Percentiles rank a stretch among this genome's conserved stretches.
Evolutionary conservation across 2,113 vertebrate genomes (phyloP).

Genomic region (Prunella fulvescens): DNA sequence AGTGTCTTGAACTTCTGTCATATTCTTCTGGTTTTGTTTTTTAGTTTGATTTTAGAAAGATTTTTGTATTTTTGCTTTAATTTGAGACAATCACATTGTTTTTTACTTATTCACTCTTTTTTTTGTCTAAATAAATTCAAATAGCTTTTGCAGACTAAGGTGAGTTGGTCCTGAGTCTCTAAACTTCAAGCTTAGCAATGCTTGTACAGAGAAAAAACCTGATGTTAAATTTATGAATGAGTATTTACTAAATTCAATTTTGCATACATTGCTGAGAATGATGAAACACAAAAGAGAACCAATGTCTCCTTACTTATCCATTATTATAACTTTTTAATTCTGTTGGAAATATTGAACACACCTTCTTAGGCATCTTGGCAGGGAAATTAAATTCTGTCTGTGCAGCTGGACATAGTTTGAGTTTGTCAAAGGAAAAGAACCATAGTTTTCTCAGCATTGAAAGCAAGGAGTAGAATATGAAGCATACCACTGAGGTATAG

Average conservation of each 20-base stretch:
- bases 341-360: background rate
- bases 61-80: background rate
- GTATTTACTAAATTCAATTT: background rate
- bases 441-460: background rate
- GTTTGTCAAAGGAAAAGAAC: background rate
- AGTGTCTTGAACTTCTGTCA: background rate
- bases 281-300: background rate
- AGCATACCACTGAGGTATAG: background rate
- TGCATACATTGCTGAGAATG: background rate
- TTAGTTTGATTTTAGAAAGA: background rate
- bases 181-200: background rate
- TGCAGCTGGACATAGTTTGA: background rate
- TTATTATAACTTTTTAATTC: background rate
- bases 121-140: background rate
- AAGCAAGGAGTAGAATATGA: background rate
- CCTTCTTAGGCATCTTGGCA: background rate
- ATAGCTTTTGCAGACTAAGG: background rate
- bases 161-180: background rate
- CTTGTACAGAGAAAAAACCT: background rate
- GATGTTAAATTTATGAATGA: background rate
- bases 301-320: background rate
- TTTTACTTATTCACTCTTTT: background rate
- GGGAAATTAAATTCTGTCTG: background rate
- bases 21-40: background rate
- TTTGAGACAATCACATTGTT: background rate